Conservation (phyloP, 2,797 vertebrate species). For the Monodelphis domestica region DNA sequence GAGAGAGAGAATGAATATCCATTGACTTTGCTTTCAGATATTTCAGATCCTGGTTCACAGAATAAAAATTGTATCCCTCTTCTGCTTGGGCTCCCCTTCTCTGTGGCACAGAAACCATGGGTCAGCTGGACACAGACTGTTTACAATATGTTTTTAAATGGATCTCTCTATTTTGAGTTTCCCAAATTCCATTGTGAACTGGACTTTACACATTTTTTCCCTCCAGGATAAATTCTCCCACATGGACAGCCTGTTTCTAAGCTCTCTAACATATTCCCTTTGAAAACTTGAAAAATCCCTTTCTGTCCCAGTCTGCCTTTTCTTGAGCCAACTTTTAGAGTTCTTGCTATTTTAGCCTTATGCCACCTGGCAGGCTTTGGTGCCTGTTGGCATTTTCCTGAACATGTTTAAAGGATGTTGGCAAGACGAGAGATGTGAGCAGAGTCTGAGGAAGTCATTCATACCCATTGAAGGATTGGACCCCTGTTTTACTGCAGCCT, state of each 20-base stretch:
- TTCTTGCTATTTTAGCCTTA: neutral
- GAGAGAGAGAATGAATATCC: neutral
- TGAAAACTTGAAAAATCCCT: constrained; percentile 3
- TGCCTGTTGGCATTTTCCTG: neutral
- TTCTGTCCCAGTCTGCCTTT: constrained; percentile 11
- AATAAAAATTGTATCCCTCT: constrained; percentile 7
- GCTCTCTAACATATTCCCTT: constrained; percentile 38
- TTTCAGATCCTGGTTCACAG: neutral
- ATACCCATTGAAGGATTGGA: neutral
- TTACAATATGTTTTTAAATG: constrained; percentile 51
- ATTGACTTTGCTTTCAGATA: neutral
- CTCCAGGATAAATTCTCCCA: constrained; percentile 23
- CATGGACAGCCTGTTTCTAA: constrained; percentile 9
- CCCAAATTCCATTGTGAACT: constrained; percentile 14
- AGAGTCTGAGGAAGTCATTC: neutral
- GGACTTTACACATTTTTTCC: constrained; percentile 14
- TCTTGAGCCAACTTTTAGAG: neutral
- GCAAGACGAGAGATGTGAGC: neutral
- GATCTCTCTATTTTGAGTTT: neutral
- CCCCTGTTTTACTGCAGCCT: neutral
- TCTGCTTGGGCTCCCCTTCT: neutral
- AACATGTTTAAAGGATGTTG: neutral
- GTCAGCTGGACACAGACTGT: constrained; percentile 35
- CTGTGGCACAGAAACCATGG: neutral
- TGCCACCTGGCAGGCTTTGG: neutral